phyloP scores from a whole-genome alignment of 2,888 invertebrate species.

The Leptinotarsa rubiginosa region DNA sequence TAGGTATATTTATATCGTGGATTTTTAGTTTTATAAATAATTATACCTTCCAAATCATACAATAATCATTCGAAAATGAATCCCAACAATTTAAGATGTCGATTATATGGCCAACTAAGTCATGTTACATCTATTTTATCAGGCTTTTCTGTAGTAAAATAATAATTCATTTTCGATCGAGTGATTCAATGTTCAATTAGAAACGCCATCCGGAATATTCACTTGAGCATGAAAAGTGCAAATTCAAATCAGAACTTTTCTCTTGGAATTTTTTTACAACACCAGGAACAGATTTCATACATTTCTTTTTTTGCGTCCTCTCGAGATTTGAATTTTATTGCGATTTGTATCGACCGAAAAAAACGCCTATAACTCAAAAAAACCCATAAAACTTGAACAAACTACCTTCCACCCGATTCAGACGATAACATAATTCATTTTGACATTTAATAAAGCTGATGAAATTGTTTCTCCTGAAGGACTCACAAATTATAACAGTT shows the following conservation, averaged over 20 bases:
- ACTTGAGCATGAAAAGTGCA: neutral
- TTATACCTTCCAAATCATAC: too few relatives aligned
- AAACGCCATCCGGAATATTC: neutral
- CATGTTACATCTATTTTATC: too few relatives aligned
- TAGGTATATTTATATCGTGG: too few relatives aligned
- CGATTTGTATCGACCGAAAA: constrained; percentile 12
- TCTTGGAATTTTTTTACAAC: neutral
- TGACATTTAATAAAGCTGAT: constrained; percentile 30
- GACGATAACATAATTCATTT: constrained; percentile 27
- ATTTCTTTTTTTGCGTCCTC: neutral
- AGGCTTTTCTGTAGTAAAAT: too few relatives aligned
- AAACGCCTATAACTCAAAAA: constrained; percentile 14
- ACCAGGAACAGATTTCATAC: neutral
- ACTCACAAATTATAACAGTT: constrained; percentile 27
- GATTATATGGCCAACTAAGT: too few relatives aligned
- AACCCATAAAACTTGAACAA: constrained; percentile 19
- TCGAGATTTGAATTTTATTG: constrained; percentile 12
- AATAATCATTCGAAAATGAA: too few relatives aligned
- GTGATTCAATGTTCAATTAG: too few relatives aligned
- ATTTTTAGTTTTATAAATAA: too few relatives aligned
- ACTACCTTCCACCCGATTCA: constrained; percentile 24
- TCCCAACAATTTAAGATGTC: too few relatives aligned
- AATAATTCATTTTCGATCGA: too few relatives aligned
- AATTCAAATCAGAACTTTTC: neutral
- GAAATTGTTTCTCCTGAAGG: constrained; percentile 29